Evolutionary conservation across 2,797 vertebrate species (phyloP).

Genomic region (Esox lucius): DNA sequence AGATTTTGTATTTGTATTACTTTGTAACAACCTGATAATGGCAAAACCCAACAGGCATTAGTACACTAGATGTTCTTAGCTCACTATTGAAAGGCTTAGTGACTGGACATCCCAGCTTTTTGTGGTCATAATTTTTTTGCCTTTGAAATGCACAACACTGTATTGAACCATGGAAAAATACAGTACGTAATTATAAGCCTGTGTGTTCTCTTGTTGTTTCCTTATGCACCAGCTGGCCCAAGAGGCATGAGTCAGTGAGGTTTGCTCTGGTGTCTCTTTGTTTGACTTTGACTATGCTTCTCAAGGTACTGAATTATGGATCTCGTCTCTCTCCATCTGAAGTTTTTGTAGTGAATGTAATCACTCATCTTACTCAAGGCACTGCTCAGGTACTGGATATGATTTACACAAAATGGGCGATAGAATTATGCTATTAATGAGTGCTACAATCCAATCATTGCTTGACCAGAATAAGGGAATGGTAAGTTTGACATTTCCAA

Average conservation of each 20-base stretch:
- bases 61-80: too few species aligned
- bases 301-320: constrained; percentile 42
- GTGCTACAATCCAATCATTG: not conserved
- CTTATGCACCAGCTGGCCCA: too few species aligned
- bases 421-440: not conserved
- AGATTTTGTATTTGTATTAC: too few species aligned
- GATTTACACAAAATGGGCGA: not conserved
- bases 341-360: not conserved
- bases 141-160: not conserved
- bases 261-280: constrained; percentile 18
- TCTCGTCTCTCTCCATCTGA: constrained; percentile 14
- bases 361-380: not conserved
- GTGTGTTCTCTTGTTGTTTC: too few species aligned
- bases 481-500: not conserved
- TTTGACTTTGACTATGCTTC: constrained; percentile 30
- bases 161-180: constrained; percentile 12
- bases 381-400: too few species aligned
- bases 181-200: constrained; percentile 7
- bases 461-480: not conserved
- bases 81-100: too few species aligned
- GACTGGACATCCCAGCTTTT: too few species aligned
- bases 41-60: too few species aligned
- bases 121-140: constrained; percentile 14
- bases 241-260: not conserved
- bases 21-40: too few species aligned